These are phyloP conservation scores for Danaus plexippus DNA, from an alignment of 1,140 invertebrate genomes.

Conservation along the genomic window DNA sequence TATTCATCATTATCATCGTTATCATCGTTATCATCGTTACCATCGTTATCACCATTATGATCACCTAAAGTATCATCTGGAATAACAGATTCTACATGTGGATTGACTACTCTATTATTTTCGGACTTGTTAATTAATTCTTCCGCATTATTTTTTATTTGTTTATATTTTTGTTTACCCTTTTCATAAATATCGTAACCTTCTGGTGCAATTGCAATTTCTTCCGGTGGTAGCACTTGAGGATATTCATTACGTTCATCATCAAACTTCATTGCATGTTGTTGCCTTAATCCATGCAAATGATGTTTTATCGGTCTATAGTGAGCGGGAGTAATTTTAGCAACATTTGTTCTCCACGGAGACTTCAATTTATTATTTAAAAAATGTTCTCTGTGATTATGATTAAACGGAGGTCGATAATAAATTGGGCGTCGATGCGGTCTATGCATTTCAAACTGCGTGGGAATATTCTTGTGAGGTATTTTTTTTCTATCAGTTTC, in stretches of 20 bases:
- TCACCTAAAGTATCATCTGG: neutral
- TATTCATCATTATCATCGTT: constrained; percentile 8
- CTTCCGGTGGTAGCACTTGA: constrained; percentile 35
- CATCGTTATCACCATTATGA: too few species aligned
- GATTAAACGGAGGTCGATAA: constrained; percentile 36
- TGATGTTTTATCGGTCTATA: constrained; percentile 60
- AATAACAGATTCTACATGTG: constrained; percentile 47
- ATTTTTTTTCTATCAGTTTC: constrained; percentile 46
- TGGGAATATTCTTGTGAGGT: constrained; percentile 51
- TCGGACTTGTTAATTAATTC: constrained; percentile 50
- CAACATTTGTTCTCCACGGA: constrained; percentile 56
- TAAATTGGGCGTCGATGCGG: constrained; percentile 53
- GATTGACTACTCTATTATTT: constrained; percentile 40
- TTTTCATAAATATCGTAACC: constrained; percentile 66
- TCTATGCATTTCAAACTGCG: constrained; percentile 54
- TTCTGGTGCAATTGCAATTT: constrained; percentile 40
- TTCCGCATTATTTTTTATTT: constrained; percentile 53
- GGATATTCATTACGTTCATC: constrained; percentile 66
- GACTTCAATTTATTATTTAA: constrained; percentile 58
- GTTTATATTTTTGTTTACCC: constrained; percentile 50
- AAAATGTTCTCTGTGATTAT: constrained; percentile 35
- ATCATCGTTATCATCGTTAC: constrained; percentile 33
- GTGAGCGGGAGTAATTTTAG: constrained; percentile 58
- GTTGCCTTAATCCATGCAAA: constrained; percentile 48
- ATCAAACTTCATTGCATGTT: constrained; percentile 61